A percentile compares a stretch with the other conserved stretches of the same genome.
Evolutionary conservation across 2,888 invertebrate genomes (phyloP).

Genomic region (Agrilus mali): DNA sequence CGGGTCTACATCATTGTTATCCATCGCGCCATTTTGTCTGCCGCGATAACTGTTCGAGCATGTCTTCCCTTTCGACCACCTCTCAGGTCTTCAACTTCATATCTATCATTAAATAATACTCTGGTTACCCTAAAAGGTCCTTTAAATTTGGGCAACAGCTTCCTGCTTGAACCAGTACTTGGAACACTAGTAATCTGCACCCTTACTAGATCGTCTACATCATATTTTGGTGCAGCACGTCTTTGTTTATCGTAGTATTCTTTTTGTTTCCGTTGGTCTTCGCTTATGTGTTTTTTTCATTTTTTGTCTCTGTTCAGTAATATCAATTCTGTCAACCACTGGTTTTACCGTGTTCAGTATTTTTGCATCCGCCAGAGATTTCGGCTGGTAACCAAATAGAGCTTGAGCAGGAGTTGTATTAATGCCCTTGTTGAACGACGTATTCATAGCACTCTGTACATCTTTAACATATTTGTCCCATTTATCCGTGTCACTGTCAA

Average conservation of each 20-base stretch:
- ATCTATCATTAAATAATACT: slow-evolving; percentile 4
- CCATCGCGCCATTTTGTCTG: slow-evolving; percentile 5
- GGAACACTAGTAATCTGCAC: slow-evolving; percentile 1
- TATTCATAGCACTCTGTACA: slow-evolving; percentile 18
- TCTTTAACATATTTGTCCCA: slow-evolving; percentile 18
- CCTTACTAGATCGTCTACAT: slow-evolving; percentile 4
- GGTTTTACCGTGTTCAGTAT: slow-evolving; percentile 2
- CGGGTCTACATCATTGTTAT: no score
- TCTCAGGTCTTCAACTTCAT: slow-evolving; percentile 1
- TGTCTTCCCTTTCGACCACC: neutral
- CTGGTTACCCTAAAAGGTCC: slow-evolving; percentile 2
- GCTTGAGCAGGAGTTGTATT: slow-evolving; percentile 12
- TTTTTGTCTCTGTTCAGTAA: slow-evolving; percentile 2
- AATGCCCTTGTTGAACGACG: slow-evolving; percentile 10
- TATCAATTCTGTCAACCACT: neutral
- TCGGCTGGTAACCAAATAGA: slow-evolving; percentile 12
- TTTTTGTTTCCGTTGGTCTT: slow-evolving; percentile 10
- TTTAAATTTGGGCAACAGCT: neutral
- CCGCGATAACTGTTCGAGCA: slow-evolving; percentile 4
- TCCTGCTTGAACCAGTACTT: neutral
- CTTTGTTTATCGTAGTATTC: slow-evolving; percentile 5
- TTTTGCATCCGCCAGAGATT: slow-evolving; percentile 5
- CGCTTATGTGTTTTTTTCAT: slow-evolving; percentile 5
- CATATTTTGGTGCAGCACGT: slow-evolving; percentile 1
- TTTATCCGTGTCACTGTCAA: slow-evolving; percentile 7